Conservation (phyloP, 1,140 invertebrate species). For the Fopius arisanus region DNA sequence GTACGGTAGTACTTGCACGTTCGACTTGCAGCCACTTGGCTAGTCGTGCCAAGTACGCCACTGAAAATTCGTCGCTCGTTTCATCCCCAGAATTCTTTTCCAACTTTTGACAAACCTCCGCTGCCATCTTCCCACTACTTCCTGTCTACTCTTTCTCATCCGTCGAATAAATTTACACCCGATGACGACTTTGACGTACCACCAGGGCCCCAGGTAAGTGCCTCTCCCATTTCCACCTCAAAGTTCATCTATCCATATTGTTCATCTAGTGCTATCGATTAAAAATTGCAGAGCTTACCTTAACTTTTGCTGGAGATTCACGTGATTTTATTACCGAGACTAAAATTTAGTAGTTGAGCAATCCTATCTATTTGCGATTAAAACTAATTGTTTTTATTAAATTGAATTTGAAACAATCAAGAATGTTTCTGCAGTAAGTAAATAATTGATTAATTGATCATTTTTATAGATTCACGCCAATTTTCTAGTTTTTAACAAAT, state of each 20-base stretch:
- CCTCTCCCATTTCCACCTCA: neutral
- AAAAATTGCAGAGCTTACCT: too few relatives aligned
- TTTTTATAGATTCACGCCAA: too few relatives aligned
- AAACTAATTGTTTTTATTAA: too few relatives aligned
- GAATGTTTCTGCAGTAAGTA: too few relatives aligned
- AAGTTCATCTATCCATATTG: neutral
- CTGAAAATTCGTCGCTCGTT: constrained; percentile 33
- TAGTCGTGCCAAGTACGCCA: constrained; percentile 30
- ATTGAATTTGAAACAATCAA: too few relatives aligned
- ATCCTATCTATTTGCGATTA: too few relatives aligned
- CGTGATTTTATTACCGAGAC: too few relatives aligned
- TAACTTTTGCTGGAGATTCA: too few relatives aligned
- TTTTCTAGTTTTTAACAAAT: too few relatives aligned
- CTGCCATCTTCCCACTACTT: neutral
- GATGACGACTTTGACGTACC: neutral
- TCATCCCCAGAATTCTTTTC: constrained; percentile 25
- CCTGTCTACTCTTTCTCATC: neutral
- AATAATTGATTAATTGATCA: too few relatives aligned
- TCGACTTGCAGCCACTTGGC: constrained; percentile 30
- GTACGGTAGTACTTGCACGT: constrained; percentile 32
- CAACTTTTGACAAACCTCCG: constrained; percentile 26
- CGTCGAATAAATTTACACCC: constrained; percentile 19
- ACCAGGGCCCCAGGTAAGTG: neutral
- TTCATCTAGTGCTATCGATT: neutral
- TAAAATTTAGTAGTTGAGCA: too few relatives aligned